Evolutionary conservation across 2,888 invertebrate genomes (phyloP), one percentile per base, ranked within the genome.

Genomic region (Acrobasis consociella): DNA sequence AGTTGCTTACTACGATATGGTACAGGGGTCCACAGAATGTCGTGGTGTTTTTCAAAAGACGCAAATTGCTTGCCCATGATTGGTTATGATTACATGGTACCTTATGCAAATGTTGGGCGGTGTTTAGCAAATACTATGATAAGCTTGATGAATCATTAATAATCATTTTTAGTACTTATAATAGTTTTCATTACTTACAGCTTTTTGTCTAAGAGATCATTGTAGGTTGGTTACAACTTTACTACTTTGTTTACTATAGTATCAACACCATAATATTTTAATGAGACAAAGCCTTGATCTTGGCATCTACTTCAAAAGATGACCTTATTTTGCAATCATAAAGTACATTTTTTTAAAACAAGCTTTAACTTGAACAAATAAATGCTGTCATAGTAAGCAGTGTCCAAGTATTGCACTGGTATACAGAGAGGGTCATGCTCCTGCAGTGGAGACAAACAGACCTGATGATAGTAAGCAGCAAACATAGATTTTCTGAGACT

Each of bases 71-170:
- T 38, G 53, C 37, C 53, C 37, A 10, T n/a, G 31, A 7, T 2
- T 31, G 31, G 2, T 46, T 46, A 46, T 5, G 5, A 46, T 13
- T 46, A 13, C 11, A 11, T 5, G n/a, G 46, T n/a, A n/a, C 46
- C 53, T 38, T 53, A 37, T 8, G 37, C n/a, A 46, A 53, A 53
- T 38, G 37, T 53, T 37, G n/a, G 37, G 53, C 37, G n/a, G 37
- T 15, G 53, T 38, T 38, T 53, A 38, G 46, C 46, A 13, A 60
- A 61, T 62, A 31, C 52, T 52, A 64, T 75, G 78, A 81, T 82
- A 84, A 86, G 85, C 11, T 37, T 52, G n/a, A 37, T 62, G 52
- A 38, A 60, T 62, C 52, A 46, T 52, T 59, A 39, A 51, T 65
- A 51, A 13, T 46, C 11, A 13, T 46, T 13, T 46, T 46, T 46